Percentiles rank a stretch among this genome's conserved stretches.
Evolutionary conservation across 2,113 vertebrate species (phyloP).

Genomic region (Hippocampus abdominalis): DNA sequence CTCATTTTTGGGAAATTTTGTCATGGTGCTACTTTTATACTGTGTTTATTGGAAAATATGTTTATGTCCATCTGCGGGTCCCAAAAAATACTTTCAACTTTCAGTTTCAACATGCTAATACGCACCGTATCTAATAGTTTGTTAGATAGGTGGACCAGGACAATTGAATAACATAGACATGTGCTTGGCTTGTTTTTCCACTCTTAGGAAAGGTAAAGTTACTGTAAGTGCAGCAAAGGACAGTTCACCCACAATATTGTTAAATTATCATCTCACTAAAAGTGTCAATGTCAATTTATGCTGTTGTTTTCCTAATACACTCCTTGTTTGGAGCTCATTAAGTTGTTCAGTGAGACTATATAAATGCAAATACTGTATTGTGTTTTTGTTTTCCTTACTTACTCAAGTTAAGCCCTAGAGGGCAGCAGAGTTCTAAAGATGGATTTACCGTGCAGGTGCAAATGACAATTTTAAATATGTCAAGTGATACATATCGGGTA

Average conservation of each 20-base stretch:
- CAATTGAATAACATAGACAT: no score
- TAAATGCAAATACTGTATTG: neutral
- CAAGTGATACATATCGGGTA: neutral
- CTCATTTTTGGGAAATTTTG: conserved; percentile 4
- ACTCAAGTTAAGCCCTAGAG: conserved; percentile 1
- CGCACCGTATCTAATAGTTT: no score
- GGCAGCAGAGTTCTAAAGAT: neutral
- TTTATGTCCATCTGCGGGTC: neutral
- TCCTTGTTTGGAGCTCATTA: neutral
- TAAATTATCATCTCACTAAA: no score
- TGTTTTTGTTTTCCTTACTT: neutral
- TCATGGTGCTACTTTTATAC: conserved; percentile 12
- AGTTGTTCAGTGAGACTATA: no score
- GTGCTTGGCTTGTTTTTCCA: no score
- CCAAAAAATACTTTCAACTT: no score
- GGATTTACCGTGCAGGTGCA: neutral
- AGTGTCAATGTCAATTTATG: neutral
- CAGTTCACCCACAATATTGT: no score
- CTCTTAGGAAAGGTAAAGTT: no score
- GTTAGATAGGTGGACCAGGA: no score
- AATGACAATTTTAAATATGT: neutral
- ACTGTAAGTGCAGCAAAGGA: no score
- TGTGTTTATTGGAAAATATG: neutral
- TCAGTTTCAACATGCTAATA: no score
- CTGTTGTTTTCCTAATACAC: neutral